A percentile compares a stretch with the other conserved stretches of the same genome.
These are phyloP conservation scores for Dysidea cf. avara DNA, from an alignment of 37 sponge, comb jelly and placozoan genomes.

Conservation along the genomic window DNA sequence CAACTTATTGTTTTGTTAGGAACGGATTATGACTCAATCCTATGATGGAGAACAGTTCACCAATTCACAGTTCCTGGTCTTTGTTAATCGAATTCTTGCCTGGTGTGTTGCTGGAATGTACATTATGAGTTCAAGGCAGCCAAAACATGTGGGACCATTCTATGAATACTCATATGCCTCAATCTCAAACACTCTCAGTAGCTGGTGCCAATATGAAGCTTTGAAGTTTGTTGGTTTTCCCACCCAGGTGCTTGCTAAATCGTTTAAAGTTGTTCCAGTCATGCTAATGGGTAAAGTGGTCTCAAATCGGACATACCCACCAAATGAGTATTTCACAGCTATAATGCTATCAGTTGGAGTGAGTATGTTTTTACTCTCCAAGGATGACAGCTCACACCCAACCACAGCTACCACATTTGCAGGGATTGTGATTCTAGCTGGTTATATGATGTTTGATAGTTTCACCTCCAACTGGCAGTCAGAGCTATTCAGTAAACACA, in stretches of 20 bases:
- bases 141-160: slow-evolving; percentile 66
- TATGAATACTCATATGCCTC: slow-evolving; percentile 95
- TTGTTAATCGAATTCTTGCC: slow-evolving; percentile 89
- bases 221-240: slow-evolving; percentile 97
- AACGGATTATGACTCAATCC: slow-evolving; percentile 87
- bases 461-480: slow-evolving; percentile 98
- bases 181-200: slow-evolving; percentile 93
- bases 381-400: slow-evolving; percentile 36
- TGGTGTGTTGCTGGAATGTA: slow-evolving; percentile 64
- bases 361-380: slow-evolving; percentile 83
- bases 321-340: slow-evolving; percentile 89
- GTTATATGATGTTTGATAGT: slow-evolving; percentile 93
- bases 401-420: slow-evolving; percentile 81
- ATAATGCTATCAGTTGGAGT: slow-evolving; percentile 82
- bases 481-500: slow-evolving; percentile 79
- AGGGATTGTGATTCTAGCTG: slow-evolving; percentile 81
- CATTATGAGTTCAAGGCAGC: slow-evolving; percentile 40
- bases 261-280: slow-evolving; percentile 92
- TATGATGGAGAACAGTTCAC: slow-evolving; percentile 87
- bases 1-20: slow-evolving; percentile 32
- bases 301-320: slow-evolving; percentile 80
- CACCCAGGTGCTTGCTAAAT: slow-evolving; percentile 90
- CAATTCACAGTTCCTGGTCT: slow-evolving; percentile 97
- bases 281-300: slow-evolving; percentile 98
- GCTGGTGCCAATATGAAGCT: slow-evolving; percentile 99